Evolutionary conservation across 2,797 vertebrate genomes (phyloP), one percentile per base, ranked within the genome.

Genomic region (Petrocephalus sullivani): DNA sequence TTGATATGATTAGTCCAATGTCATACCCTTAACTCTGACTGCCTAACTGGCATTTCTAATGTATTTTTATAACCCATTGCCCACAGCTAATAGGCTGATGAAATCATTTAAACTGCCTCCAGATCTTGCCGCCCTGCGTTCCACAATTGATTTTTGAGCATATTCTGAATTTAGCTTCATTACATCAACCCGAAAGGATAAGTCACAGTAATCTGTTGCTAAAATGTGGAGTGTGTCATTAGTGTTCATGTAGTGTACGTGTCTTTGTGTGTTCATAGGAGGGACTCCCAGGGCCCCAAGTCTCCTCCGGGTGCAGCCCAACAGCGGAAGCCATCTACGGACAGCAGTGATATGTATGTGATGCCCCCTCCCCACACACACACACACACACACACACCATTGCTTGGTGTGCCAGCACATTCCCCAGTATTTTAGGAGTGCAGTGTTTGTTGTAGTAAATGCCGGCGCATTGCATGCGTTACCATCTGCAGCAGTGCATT

Each of bases 291-390:
- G 0, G 86, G 94, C 87, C 93, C 93, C 1, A 96, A 94, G 89
- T 19, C 90, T 54, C 61, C 92, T 89, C 91, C 91, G 58, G 85
- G 91, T 57, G 93, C 87, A 88, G 89, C 93, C 23, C 92, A 91
- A 64, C 94, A 94, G 91, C 96, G 95, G 91, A 96, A 95, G 71
- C 87, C 92, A 46, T 96, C 95, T 19, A 94, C 92, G 56, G 95
- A 96, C 90, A 89, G 91, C 88, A 90, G 58, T 54, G 95, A 96
- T 71, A 93, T 94, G 95, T 96, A 90, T 28, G 46, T 56, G 28
- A 28, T 28, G 28, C n/a, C n/a, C n/a, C n/a, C n/a, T n/a, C n/a
- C n/a, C n/a, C 28, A 28, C 28, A 28, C 28, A 28, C 28, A 28
- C 28, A 28, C 28, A 28, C 28, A 28, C 28, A 28, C 28, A 28